Evolutionary conservation across 2,797 vertebrate genomes (phyloP).

Genomic region (Pachyuromys duprasi): DNA sequence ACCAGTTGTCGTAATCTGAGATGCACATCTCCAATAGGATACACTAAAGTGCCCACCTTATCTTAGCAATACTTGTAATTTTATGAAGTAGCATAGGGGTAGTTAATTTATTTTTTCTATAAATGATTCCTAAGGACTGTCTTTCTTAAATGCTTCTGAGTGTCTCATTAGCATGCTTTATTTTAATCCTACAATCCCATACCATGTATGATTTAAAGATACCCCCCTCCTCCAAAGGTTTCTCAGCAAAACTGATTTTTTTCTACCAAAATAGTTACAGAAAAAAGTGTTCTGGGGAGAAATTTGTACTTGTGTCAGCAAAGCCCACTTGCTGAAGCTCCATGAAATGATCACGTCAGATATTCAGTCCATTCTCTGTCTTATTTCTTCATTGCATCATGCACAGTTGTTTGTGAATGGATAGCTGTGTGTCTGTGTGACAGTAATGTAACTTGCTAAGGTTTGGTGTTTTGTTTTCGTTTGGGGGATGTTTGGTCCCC

Average conservation of each 20-base stretch:
- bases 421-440: not conserved
- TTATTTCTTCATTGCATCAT: not conserved
- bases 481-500: no score
- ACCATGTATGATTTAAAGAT: not conserved
- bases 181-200: conserved; percentile 9
- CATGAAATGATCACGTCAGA: not conserved
- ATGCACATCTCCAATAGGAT: not conserved
- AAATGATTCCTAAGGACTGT: conserved; percentile 44
- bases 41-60: not conserved
- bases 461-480: not conserved
- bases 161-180: not conserved
- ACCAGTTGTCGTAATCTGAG: not conserved
- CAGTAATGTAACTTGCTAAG: conserved; percentile 52
- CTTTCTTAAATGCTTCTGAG: not conserved
- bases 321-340: not conserved
- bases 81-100: conserved; percentile 9
- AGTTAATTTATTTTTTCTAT: conserved; percentile 3
- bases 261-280: not conserved
- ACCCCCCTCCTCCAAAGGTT: not conserved
- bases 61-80: conserved; percentile 28
- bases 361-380: not conserved
- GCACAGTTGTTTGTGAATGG: conserved; percentile 66
- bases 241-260: not conserved
- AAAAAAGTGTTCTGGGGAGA: not conserved
- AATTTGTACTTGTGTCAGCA: not conserved